Evolutionary conservation across 1,140 invertebrate genomes (phyloP).

Genomic region (Latrodectus geometricus): DNA sequence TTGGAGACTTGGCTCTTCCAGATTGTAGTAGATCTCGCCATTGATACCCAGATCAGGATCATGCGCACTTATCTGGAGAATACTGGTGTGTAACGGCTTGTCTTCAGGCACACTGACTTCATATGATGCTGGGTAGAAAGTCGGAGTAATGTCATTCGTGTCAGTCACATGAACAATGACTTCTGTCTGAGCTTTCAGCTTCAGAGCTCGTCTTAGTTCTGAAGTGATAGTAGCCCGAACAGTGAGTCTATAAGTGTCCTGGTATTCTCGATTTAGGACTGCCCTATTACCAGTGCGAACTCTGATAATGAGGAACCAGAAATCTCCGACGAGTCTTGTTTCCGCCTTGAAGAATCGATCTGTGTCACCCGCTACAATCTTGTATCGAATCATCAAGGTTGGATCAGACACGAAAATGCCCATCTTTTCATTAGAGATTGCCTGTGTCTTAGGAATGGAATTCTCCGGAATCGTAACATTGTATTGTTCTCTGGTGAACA

Average conservation of each 20-base stretch:
- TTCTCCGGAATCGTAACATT: conserved; percentile 94
- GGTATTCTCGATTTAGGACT: conserved; percentile 90
- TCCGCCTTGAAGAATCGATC: conserved; percentile 94
- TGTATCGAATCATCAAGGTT: conserved; percentile 77
- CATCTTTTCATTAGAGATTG: conserved; percentile 77
- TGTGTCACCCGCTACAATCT: conserved; percentile 85
- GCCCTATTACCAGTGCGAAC: conserved; percentile 86
- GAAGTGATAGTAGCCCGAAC: conserved; percentile 77
- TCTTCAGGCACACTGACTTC: conserved; percentile 90
- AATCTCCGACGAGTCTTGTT: conserved; percentile 84
- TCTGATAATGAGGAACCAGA: conserved; percentile 89
- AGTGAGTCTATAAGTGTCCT: conserved; percentile 83
- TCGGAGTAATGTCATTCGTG: conserved; percentile 90
- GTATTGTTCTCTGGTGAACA: conserved; percentile 81
- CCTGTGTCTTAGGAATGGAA: conserved; percentile 86
- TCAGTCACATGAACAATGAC: conserved; percentile 86
- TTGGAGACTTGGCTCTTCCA: conserved; percentile 82
- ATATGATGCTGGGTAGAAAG: conserved; percentile 90
- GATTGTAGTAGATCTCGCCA: conserved; percentile 96
- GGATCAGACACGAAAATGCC: conserved; percentile 73
- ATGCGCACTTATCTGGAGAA: conserved; percentile 76
- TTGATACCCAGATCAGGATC: conserved; percentile 95
- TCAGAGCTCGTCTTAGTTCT: conserved; percentile 31
- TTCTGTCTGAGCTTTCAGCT: conserved; percentile 70
- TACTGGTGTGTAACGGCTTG: conserved; percentile 79